Evolutionary conservation across 37 sponge, comb jelly and placozoan species (phyloP).

Genomic region (Spongilla lacustris): DNA sequence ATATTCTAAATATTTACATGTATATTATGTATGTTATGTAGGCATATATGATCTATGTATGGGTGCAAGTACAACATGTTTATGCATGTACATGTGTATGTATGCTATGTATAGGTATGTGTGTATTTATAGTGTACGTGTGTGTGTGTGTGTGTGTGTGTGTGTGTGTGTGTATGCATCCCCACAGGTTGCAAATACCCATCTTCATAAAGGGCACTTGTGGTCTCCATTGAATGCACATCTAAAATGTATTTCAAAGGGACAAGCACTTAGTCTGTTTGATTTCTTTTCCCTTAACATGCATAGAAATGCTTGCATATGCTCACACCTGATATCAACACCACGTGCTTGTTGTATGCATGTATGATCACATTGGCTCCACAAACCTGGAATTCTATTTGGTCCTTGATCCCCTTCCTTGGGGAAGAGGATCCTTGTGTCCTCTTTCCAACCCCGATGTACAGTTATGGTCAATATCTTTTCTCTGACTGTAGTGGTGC

Average conservation of each 20-base stretch:
- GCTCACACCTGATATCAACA: not conserved
- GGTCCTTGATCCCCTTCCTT: constrained; percentile 98
- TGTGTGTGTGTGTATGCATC: too few species aligned
- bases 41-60: too few species aligned
- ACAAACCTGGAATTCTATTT: constrained; percentile 87
- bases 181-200: too few species aligned
- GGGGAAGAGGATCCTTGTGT: constrained; percentile 89
- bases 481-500: constrained; percentile 86
- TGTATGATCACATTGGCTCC: not conserved
- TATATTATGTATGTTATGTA: not conserved
- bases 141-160: too few species aligned
- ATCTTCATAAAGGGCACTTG: too few species aligned
- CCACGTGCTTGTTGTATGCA: not conserved
- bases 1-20: too few species aligned
- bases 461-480: constrained; percentile 96
- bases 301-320: not conserved
- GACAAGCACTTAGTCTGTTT: too few species aligned
- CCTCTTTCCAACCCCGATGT: constrained; percentile 87
- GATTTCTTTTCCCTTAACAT: not conserved
- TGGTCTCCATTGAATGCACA: too few species aligned
- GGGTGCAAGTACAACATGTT: too few species aligned
- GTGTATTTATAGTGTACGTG: not conserved
- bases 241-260: too few species aligned
- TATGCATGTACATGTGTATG: too few species aligned
- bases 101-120: too few species aligned